These are phyloP conservation scores for Frieseomelitta varia DNA, from an alignment of 1,140 invertebrate species.

Conservation along the genomic window DNA sequence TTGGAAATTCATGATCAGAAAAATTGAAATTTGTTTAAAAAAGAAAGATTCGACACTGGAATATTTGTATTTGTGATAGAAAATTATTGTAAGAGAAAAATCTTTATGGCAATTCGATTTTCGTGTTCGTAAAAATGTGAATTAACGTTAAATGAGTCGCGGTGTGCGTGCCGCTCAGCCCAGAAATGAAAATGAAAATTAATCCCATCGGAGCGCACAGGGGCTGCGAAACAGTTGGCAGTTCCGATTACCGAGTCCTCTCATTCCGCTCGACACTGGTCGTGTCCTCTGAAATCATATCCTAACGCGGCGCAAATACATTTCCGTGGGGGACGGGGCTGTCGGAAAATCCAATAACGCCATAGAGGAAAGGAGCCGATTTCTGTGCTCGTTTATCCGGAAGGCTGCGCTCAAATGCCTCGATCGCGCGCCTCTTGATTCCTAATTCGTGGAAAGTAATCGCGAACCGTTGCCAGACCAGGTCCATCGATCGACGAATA, in stretches of 20 bases:
- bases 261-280: constrained; percentile 38
- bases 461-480: background rate
- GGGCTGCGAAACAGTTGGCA: constrained; percentile 25
- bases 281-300: constrained; percentile 34
- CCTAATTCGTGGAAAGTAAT: background rate
- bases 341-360: constrained; percentile 57
- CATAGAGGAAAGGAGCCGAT: constrained; percentile 37
- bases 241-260: constrained; percentile 49
- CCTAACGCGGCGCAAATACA: constrained; percentile 10
- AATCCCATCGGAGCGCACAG: background rate
- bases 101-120: no score
- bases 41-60: no score
- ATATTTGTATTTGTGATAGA: no score
- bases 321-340: background rate
- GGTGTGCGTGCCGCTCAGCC: background rate
- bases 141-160: no score
- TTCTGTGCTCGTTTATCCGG: constrained; percentile 8
- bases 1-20: no score
- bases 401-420: background rate
- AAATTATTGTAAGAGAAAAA: no score
- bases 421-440: background rate
- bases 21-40: no score
- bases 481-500: background rate
- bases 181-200: constrained; percentile 49
- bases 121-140: no score